Percentiles rank a stretch among this genome's conserved stretches.
phyloP scores from a whole-genome alignment of 2,113 vertebrate species.

The Dryoscopus gambensis region DNA sequence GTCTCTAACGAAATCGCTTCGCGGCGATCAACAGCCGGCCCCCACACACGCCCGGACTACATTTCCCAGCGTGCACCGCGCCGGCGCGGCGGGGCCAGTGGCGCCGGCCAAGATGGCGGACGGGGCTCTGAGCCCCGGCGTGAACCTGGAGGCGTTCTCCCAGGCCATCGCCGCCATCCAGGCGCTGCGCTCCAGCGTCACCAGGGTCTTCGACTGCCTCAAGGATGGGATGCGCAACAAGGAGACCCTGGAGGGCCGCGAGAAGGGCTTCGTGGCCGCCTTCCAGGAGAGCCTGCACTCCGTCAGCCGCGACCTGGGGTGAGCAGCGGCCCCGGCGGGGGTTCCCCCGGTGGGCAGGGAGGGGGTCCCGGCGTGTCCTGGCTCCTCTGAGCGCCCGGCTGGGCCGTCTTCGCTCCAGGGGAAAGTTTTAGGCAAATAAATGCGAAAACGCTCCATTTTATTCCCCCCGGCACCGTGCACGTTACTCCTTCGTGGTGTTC shows the following conservation, averaged over 20 bases:
- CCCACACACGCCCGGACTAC: neutral
- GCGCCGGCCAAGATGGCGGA: slow-evolving; percentile 82
- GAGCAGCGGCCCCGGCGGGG: slow-evolving; percentile 47
- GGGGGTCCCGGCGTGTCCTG: neutral
- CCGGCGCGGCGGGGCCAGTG: neutral
- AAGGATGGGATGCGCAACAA: slow-evolving; percentile 96
- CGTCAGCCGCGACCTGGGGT: slow-evolving; percentile 96
- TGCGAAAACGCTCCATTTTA: rapidly evolving
- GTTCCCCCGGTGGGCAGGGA: neutral
- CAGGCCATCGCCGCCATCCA: slow-evolving; percentile 94
- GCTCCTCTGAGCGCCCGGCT: neutral
- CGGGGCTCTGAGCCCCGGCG: slow-evolving; percentile 82
- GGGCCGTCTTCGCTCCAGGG: rapidly evolving
- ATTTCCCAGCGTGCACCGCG: slow-evolving; percentile 52
- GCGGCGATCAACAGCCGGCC: rapidly evolving
- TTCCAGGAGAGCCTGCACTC: slow-evolving; percentile 95
- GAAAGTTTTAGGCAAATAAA: neutral
- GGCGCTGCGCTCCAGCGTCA: slow-evolving; percentile 94
- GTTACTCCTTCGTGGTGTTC: neutral
- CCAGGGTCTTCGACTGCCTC: slow-evolving; percentile 91
- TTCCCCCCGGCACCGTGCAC: rapidly evolving
- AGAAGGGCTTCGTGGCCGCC: slow-evolving; percentile 88
- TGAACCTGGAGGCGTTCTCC: slow-evolving; percentile 94
- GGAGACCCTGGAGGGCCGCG: slow-evolving; percentile 89
- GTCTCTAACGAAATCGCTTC: rapidly evolving